Evolutionary conservation across 2,888 invertebrate species (phyloP).

Genomic region (Catocala fraxini): DNA sequence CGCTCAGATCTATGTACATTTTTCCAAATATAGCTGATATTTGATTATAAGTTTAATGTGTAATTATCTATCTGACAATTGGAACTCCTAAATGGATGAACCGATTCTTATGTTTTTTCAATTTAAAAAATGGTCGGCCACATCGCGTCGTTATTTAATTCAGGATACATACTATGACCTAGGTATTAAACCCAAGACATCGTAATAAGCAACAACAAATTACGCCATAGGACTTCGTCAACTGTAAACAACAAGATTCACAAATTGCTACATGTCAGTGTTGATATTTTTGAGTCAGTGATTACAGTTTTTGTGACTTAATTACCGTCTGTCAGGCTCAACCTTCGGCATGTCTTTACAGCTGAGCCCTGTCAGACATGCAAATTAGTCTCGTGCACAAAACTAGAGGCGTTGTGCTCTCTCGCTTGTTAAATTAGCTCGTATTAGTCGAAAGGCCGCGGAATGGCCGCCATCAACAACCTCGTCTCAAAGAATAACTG

Average conservation of each 20-base stretch:
- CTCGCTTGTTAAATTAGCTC: constrained; percentile 30
- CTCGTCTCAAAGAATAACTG: constrained; percentile 29
- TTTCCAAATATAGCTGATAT: no score
- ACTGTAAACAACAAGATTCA: constrained; percentile 14
- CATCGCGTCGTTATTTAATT: no score
- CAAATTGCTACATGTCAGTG: constrained; percentile 53
- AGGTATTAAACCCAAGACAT: no score
- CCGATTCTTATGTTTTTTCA: no score
- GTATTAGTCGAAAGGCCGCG: constrained; percentile 24
- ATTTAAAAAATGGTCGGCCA: no score
- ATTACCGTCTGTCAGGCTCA: constrained; percentile 58
- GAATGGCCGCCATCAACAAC: constrained; percentile 23
- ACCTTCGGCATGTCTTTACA: constrained; percentile 61
- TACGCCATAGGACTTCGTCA: no score
- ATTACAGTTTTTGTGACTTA: constrained; percentile 59
- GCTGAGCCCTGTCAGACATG: constrained; percentile 60
- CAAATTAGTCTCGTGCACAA: constrained; percentile 55
- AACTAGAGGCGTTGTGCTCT: constrained; percentile 40
- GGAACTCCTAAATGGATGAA: no score
- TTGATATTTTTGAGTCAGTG: constrained; percentile 46
- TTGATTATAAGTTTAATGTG: no score
- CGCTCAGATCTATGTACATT: no score
- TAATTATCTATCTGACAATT: no score
- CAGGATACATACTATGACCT: no score
- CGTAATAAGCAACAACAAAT: no score